Evolutionary conservation across 1,140 invertebrate species (phyloP), one percentile per base, ranked within the genome.

Genomic region (Vanessa tameamea): DNA sequence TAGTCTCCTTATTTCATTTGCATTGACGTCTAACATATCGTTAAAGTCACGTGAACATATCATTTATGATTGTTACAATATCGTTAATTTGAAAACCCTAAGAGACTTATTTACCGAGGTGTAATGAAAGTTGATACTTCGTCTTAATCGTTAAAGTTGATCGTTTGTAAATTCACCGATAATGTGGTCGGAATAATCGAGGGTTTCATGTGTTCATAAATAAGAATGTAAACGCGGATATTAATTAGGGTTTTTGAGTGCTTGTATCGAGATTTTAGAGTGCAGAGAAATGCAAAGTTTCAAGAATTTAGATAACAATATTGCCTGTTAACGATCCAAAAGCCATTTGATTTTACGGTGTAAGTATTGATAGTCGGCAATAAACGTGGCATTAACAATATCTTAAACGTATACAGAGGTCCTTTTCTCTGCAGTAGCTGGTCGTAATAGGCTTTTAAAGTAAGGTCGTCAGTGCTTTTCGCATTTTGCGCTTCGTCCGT

Each of bases 1-100:
- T 88, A 77, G 82, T 83, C 78, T 82, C 80, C 83, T 89, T 87
- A 89, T 89, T 87, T 85, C 87, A 86, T 86, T 90, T 85, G 81
- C 82, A 83, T 87, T 74, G 74, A 77, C 77, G 78, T 79, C 78
- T 78, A 83, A 79, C 83, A 78, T 77, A 78, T 85, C 75, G 78
- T 79, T 76, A 77, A 77, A 76, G 47, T 57, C 47, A 64, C 67
- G 37, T 69, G 70, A 70, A 74, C 75, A 73, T 73, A 69, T 72
- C 75, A 67, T 79, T 79, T 79, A 76, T 77, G 78, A 75, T 72
- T 79, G 72, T 76, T 74, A 77, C 78, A 77, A 69, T 77, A 76
- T 79, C 77, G 77, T 79, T 76, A 76, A 79, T 79, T 76, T 69
- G 55, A 66, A 79, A 75, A 67, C 64, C 69, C 66, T 73, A 70